Base-by-base conservation (phyloP, 1,140 invertebrate species). In the Octopus sinensis region DNA sequence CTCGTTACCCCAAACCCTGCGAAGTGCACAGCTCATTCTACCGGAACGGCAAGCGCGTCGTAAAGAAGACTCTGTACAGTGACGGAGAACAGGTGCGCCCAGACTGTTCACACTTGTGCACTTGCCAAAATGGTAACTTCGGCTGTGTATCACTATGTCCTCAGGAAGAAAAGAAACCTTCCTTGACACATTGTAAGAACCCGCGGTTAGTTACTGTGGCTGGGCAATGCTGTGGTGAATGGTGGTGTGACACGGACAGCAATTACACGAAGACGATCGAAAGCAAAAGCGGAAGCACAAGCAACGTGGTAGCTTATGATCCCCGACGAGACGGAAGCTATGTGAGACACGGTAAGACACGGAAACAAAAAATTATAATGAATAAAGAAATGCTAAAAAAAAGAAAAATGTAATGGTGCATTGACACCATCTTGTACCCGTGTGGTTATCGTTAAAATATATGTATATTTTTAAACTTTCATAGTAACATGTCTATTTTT, bases 71-170 rank as follows among this genome's bases (percentile, higher is more conserved):
- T 81, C 92, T 91, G 56, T 94, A 93, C 90, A 88, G 92, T 80
- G 93, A 94, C 89, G 93, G 93, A 56, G 92, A 93, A 85, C 92
- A 92, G 82, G 94, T 94, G 88, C 91, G 92, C 83, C 91, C 93
- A 82, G 93, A 94, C 89, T 94, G 94, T 88, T 91, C 93, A 77
- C 93, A 93, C 68, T 92, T 93, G 88, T 94, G 94, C 89, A 92
- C 93, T 71, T 94, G 94, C 88, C 93, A 94, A 92, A 90, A 91
- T 79, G 90, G 94, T 4, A 93, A 93, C 30, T 94, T 94, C 89
- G 94, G 94, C 43, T 95, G 94, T 89, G 93, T 94, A 6, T 93
- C 93, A 5, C 87, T 94, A 54, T 95, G 94, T 86, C 94, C 94
- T 4, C 93, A 94, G 84, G 94, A 95, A 86, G 92, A 92, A 86